Base-by-base conservation (phyloP, 2,113 vertebrate genomes). In the Thomomys bottae region DNA sequence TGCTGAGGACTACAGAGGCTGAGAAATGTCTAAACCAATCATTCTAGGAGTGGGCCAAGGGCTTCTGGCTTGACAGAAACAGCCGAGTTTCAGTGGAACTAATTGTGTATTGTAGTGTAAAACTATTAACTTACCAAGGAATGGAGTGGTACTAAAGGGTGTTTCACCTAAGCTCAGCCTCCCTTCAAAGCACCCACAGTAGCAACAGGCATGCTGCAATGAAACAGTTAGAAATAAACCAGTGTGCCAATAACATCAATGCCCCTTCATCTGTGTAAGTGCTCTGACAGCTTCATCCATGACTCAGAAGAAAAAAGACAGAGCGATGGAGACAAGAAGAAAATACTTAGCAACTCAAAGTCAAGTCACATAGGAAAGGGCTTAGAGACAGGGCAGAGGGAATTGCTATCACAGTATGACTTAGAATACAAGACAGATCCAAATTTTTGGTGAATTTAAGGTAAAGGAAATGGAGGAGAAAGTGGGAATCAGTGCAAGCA, bases 241-340 rank as follows among this genome's bases (percentile, higher is more conserved):
- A 93, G 18, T 2, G 1, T 40, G 75, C 28, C 76, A 40, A 63
- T 42, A 83, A 88, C 38, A 67, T 54, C 84, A 91, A 81, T 75
- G 57, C 68, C 89, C 80, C 79, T 64, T n/a, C 76, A 86, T 82
- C 83, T 86, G 38, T 21, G 66, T 78, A 92, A 91, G 54, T 84
- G 59, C 40, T 76, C 68, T 57, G 67, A 88, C 49, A 87, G 82
- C 64, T 80, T 94, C 89, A 88, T 70, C 57, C 64, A 64, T 7
- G 66, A 63, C 70, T 45, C 24, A 23, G 80, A 76, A 79, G 80
- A 83, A 75, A 80, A 86, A 59, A 40, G 21, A 87, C 24, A 63
- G 5, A 38, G 2, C n/a, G 10, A 67, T 6, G 61, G 7, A 40
- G 67, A 66, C 80, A 8, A 79, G 42, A 63, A 87, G 57, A 68